Percentiles rank a stretch among this genome's conserved stretches.
Evolutionary conservation across 92 coral and sea anemone genomes (phyloP).

Genomic region (Montipora capitata): DNA sequence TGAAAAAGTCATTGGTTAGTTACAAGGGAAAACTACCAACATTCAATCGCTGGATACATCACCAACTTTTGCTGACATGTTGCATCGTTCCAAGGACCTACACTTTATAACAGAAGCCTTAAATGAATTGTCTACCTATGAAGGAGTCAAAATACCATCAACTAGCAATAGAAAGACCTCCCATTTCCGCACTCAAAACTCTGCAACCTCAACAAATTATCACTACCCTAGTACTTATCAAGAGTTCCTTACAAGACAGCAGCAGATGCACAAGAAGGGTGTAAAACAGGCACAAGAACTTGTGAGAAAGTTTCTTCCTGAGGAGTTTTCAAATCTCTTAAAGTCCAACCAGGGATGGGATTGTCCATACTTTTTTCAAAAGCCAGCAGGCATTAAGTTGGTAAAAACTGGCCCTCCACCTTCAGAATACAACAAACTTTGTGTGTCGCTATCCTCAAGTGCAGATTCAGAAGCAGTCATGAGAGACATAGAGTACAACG

Average conservation of each 20-base stretch:
- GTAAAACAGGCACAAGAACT: slow-evolving; percentile 17
- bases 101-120: neutral
- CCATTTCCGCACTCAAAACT: neutral
- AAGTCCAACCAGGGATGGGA: neutral
- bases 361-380: neutral
- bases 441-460: neutral
- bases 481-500: neutral
- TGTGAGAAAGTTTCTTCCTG: neutral
- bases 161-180: neutral
- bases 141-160: neutral
- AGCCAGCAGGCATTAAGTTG: neutral
- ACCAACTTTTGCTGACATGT: slow-evolving; percentile 42
- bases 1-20: slow-evolving; percentile 33
- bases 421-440: neutral
- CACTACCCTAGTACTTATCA: slow-evolving; percentile 30
- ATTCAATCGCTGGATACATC: slow-evolving; percentile 41
- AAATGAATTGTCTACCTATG: neutral
- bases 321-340: neutral
- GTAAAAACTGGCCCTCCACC: neutral
- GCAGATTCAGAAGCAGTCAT: neutral
- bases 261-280: neutral
- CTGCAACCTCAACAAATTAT: neutral
- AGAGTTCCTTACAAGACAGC: slow-evolving; percentile 10
- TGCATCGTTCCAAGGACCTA: slow-evolving; percentile 1
- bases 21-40: slow-evolving; percentile 48